These are phyloP conservation scores for Chloroceryle amazona DNA, from an alignment of 2,797 vertebrate genomes.

Conservation along the genomic window DNA sequence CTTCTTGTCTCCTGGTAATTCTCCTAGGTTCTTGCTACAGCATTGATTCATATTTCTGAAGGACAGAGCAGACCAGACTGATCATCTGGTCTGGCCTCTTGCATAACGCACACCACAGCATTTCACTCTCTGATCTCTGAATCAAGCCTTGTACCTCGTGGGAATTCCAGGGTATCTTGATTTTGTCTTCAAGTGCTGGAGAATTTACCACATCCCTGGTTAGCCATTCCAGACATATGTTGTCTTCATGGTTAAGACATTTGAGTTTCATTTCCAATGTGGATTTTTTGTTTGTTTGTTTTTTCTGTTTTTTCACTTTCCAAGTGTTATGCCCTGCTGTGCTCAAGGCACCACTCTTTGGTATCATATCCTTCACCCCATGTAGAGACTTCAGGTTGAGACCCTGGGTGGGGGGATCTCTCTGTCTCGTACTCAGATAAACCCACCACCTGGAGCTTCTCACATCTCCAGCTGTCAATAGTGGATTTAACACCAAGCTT, in stretches of 20 bases:
- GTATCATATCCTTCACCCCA: neutral
- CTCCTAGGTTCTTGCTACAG: constrained; percentile 13
- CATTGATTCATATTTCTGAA: constrained; percentile 45
- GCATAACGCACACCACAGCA: neutral
- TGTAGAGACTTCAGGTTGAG: neutral
- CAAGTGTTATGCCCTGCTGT: neutral
- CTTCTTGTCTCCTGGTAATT: constrained; percentile 38
- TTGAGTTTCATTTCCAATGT: neutral
- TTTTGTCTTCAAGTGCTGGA: neutral
- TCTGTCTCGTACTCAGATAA: neutral
- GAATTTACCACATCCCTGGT: constrained; percentile 47
- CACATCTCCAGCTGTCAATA: neutral
- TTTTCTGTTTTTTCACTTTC: neutral
- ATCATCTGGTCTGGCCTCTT: constrained; percentile 43
- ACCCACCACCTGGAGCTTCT: neutral
- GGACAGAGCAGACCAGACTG: constrained; percentile 14
- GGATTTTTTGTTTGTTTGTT: neutral
- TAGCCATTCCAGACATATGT: neutral
- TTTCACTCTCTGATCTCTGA: constrained; percentile 26
- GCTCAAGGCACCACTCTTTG: neutral
- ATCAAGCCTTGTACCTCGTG: constrained; percentile 2
- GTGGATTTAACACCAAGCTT: neutral
- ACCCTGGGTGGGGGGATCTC: neutral
- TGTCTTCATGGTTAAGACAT: neutral
- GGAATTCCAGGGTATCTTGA: neutral